phyloP scores from a whole-genome alignment of 2,797 vertebrate species.

The Cyprinella venusta region DNA sequence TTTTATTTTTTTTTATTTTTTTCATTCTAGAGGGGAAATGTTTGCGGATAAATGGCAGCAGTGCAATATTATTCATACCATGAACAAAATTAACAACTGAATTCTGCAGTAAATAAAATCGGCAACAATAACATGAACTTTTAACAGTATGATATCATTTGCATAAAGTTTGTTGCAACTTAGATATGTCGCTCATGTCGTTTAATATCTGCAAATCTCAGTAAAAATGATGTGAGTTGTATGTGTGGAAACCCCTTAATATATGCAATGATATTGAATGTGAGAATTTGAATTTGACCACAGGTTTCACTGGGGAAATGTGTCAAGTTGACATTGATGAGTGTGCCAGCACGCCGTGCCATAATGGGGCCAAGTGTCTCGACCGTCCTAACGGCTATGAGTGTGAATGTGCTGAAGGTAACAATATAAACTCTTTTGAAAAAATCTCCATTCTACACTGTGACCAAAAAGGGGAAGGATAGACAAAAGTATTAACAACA shows the following conservation, averaged over 20 bases:
- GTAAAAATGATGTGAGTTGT: neutral
- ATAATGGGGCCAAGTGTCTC: constrained; percentile 83
- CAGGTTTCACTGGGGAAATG: constrained; percentile 83
- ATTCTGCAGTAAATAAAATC: neutral
- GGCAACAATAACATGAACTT: neutral
- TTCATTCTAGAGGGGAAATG: neutral
- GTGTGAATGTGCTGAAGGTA: constrained; percentile 86
- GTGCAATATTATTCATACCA: neutral
- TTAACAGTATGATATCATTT: neutral
- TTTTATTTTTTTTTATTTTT: no score
- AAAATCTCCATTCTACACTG: neutral
- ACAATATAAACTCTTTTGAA: neutral
- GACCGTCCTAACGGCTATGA: constrained; percentile 83
- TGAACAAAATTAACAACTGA: neutral
- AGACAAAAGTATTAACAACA: neutral
- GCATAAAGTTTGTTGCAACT: neutral
- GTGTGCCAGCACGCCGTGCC: constrained; percentile 84
- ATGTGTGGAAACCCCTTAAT: neutral
- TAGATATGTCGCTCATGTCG: neutral
- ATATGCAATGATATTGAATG: neutral
- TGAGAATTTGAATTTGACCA: constrained; percentile 13
- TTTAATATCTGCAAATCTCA: neutral
- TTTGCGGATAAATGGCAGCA: neutral
- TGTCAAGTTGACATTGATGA: constrained; percentile 84
- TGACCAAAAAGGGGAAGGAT: neutral